Percentiles rank a stretch among this genome's conserved stretches.
Conservation (phyloP, 2,797 vertebrate genomes). For the Channa striata region DNA sequence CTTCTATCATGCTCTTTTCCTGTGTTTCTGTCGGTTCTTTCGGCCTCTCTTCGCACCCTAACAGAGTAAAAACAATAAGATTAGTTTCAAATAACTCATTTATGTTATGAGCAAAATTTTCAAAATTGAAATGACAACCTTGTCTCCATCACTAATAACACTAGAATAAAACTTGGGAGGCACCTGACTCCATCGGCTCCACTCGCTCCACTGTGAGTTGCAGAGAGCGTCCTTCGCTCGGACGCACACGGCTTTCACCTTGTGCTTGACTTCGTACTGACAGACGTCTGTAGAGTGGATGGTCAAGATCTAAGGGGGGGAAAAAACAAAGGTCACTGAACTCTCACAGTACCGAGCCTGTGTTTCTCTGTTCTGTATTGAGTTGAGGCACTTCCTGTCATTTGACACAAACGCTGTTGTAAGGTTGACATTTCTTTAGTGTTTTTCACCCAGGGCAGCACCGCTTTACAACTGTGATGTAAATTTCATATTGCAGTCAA, state of each 20-base stretch:
- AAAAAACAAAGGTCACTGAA: background rate
- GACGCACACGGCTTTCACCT: conserved; percentile 66
- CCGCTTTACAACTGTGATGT: background rate
- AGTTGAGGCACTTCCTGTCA: conserved; percentile 1
- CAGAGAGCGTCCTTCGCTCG: conserved; percentile 77
- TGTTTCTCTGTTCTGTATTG: background rate
- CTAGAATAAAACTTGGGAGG: background rate
- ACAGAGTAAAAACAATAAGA: conserved; percentile 1
- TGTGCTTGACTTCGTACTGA: conserved; percentile 60
- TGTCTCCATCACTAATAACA: background rate
- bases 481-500: background rate
- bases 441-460: background rate
- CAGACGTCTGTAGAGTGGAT: conserved; percentile 53
- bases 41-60: conserved; percentile 43
- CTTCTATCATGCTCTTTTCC: background rate
- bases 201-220: conserved; percentile 83
- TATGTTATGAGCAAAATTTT: too few relatives aligned
- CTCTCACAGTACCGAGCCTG: too few relatives aligned
- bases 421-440: background rate
- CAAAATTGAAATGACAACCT: background rate
- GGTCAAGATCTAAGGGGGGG: conserved; percentile 45
- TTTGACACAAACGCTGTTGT: background rate
- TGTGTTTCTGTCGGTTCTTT: background rate
- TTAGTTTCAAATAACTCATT: background rate
- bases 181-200: conserved; percentile 76